Percentiles rank a stretch among this genome's conserved stretches.
Evolutionary conservation across 2,113 vertebrate species (phyloP).

Genomic region (Oncorhynchus tshawytscha): DNA sequence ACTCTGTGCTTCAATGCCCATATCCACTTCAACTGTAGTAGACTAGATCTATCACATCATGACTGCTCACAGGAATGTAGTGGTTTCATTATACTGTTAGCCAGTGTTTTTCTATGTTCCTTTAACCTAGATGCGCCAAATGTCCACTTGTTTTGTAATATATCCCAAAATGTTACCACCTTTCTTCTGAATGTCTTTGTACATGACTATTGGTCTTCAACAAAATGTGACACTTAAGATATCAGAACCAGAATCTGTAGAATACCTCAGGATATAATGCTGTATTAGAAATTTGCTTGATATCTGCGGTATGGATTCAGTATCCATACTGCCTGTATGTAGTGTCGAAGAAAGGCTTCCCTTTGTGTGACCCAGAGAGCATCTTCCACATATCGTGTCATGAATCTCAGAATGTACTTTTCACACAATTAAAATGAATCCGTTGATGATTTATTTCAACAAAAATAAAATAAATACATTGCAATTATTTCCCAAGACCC

Average conservation of each 20-base stretch:
- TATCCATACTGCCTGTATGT: slow-evolving; percentile 18
- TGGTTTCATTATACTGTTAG: slow-evolving; percentile 21
- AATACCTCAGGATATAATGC: slow-evolving; percentile 33
- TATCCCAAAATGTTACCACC: slow-evolving; percentile 18
- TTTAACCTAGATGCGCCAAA: slow-evolving; percentile 36
- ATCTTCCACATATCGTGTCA: slow-evolving; percentile 26
- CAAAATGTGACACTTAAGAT: slow-evolving; percentile 4
- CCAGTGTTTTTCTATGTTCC: slow-evolving; percentile 9
- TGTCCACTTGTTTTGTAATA: slow-evolving; percentile 41
- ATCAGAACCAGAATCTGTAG: slow-evolving; percentile 10
- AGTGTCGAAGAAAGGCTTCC: slow-evolving; percentile 9
- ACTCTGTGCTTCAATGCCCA: slow-evolving; percentile 1
- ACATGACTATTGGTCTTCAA: slow-evolving; percentile 31
- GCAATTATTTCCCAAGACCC: slow-evolving; percentile 70
- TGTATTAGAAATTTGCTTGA: slow-evolving; percentile 34
- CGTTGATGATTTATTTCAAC: slow-evolving; percentile 72
- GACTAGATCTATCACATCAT: slow-evolving; percentile 43
- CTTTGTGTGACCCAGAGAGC: slow-evolving; percentile 27
- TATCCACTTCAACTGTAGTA: slow-evolving; percentile 12
- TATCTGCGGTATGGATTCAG: slow-evolving; percentile 13
- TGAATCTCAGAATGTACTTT: slow-evolving; percentile 54
- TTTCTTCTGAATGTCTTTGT: slow-evolving; percentile 46
- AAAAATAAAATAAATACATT: slow-evolving; percentile 77
- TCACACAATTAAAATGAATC: slow-evolving; percentile 54
- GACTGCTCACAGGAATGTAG: slow-evolving; percentile 50